Evolutionary conservation across 2,113 vertebrate species (phyloP), one percentile per base, ranked within the genome.

Genomic region (Galeopterus variegatus): DNA sequence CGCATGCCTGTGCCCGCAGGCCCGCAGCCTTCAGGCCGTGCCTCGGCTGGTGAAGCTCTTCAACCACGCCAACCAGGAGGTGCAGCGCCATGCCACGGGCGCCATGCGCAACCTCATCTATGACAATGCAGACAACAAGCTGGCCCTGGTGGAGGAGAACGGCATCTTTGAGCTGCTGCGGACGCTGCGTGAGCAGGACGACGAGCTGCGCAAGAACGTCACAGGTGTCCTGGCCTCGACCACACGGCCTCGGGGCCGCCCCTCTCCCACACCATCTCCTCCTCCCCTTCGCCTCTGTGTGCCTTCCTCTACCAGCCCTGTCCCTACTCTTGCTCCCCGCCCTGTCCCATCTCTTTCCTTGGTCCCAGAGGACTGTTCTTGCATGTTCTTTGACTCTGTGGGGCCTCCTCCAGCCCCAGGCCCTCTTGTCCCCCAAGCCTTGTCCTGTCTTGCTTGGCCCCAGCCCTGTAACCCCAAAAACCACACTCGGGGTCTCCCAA

Each of bases 41-140:
- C 98, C 99, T 0, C 98, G 99, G 92, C 98, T 99, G 97, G 99
- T 99, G 96, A 99, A 99, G 97, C 99, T 99, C 60, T 99, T 99
- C 98, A 99, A 99, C 98, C 99, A 99, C 13, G 98, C 99, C n/a
- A 99, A 99, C 98, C 98, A 99, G 97, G 99, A 99, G 95, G 99
- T 99, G 90, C 99, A 99, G 98, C 99, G 99, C 81, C 99, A 99
- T 0, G 99, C 99, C 85, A 99, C 99, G 0, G 99, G 99, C 0
- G 99, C 99, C 97, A 99, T 98, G 96, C 99, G 99, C 81, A 99
- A 99, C 98, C 99, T 99, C 96, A 99, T 99, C 98, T 99, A 99
- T 0, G 99, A 99, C 98, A 99, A 99, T 0, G 84, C 98, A 0
- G 99, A 99, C 83, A 99, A 99, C 98, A 99, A 99, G 98, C 98